Evolutionary conservation across 1,140 invertebrate genomes (phyloP), one percentile per base, ranked within the genome.

Genomic region (Drosophila suzukii): DNA sequence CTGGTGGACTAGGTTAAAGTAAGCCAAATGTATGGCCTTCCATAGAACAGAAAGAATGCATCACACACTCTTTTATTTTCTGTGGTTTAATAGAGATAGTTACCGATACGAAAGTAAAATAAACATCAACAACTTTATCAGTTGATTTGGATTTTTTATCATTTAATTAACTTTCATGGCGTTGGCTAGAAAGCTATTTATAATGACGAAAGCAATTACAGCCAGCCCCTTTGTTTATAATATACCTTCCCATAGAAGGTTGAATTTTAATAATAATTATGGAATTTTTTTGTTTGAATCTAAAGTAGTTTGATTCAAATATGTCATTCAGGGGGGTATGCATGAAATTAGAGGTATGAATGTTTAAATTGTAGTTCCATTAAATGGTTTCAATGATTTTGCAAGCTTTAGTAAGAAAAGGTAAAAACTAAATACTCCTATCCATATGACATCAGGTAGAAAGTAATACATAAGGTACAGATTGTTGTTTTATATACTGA

Each of bases 51-150:
- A 17, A 38, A 15, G 11, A 17, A 53, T 27, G 46, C 20, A 12
- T 20, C 20, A 17, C 15, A 10, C 32, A 24, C 10, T 43, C 6
- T 15, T 17, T 8, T 43, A 12, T 38, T n/a, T n/a, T n/a, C 11
- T 39, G 11, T 39, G 38, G 11, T 39, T n/a, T 39, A 20, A 20
- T 20, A 20, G 20, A 0, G 20, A 20, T 20, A 20, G 20, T n/a
- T 4, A n/a, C 2, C 12, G 13, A 20, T 44, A 44, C 4, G 43
- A 4, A 1, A 12, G 4, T 4, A n/a, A 20, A 44, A 15, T 44
- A 51, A 34, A 34, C 24, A 49, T 30, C 13, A 49, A 49, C 49
- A 51, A 17, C 30, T 5, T 51, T 66, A 66, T 66, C 62, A 62
- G 24, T 20, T 30, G 12, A n/a, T 32, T 20, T 11, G 20, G 5